Evolutionary conservation across 2,888 invertebrate species (phyloP).

Genomic region (Argynnis bischoffii): DNA sequence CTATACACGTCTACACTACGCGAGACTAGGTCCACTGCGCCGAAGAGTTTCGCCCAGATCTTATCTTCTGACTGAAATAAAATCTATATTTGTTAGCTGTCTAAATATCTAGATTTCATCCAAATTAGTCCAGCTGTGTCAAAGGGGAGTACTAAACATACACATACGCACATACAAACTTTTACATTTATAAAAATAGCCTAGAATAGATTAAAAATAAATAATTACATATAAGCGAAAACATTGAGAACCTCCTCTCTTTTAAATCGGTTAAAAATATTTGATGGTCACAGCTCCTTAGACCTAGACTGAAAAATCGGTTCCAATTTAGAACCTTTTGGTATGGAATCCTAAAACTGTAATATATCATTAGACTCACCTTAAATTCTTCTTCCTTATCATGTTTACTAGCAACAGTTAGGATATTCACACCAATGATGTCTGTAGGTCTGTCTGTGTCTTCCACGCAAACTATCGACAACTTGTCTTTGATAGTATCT

Average conservation of each 20-base stretch:
- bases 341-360: no score
- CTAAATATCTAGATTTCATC: neutral
- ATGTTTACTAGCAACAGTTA: slow-evolving; percentile 60
- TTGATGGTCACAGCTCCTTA: no score
- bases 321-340: no score
- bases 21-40: slow-evolving; percentile 70
- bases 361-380: slow-evolving; percentile 45
- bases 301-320: no score
- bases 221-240: no score
- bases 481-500: slow-evolving; percentile 56
- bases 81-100: neutral
- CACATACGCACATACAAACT: no score
- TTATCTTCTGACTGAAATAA: slow-evolving; percentile 62
- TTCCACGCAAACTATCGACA: slow-evolving; percentile 68
- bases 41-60: slow-evolving; percentile 69
- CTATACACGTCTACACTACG: slow-evolving; percentile 65
- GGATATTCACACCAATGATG: slow-evolving; percentile 69
- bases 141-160: no score
- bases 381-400: slow-evolving; percentile 69
- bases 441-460: slow-evolving; percentile 53
- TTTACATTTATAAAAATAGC: no score
- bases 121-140: no score
- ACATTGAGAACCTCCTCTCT: no score
- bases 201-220: no score
- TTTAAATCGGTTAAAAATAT: no score